Evolutionary conservation across 2,113 vertebrate species (phyloP).

Genomic region (Ceuthmochares aereus): DNA sequence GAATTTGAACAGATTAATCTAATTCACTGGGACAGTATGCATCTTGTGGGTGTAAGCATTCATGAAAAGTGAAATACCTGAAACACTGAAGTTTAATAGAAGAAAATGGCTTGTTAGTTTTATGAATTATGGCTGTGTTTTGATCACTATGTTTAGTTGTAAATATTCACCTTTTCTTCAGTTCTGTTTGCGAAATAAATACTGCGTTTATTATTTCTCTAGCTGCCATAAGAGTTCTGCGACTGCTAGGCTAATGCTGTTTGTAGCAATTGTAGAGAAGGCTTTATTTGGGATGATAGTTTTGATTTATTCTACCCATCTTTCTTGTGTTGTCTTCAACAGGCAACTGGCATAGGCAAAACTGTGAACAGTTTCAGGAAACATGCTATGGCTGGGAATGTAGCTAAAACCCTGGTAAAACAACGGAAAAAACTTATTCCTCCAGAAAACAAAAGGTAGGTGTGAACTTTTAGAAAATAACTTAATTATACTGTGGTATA

Average conservation of each 20-base stretch:
- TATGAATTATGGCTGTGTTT: background rate
- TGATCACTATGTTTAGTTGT: background rate
- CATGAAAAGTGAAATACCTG: background rate
- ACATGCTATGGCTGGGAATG: slow-evolving; percentile 76
- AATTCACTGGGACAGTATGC: background rate
- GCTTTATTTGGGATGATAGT: background rate
- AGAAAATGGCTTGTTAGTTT: background rate
- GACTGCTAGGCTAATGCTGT: background rate
- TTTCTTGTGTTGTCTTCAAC: background rate
- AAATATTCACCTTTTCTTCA: background rate
- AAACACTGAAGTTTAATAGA: background rate
- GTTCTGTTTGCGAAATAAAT: background rate
- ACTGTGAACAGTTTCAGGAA: slow-evolving; percentile 82
- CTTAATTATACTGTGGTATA: background rate
- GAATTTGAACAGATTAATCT: background rate
- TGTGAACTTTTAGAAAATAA: background rate
- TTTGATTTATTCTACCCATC: background rate
- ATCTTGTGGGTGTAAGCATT: background rate
- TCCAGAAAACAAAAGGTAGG: slow-evolving; percentile 64
- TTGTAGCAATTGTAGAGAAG: background rate
- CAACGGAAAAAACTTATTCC: slow-evolving; percentile 81
- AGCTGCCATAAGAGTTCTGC: background rate
- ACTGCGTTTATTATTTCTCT: background rate
- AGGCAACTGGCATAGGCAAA: slow-evolving; percentile 89
- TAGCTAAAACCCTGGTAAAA: slow-evolving; percentile 80